Conservation (phyloP, 2,113 vertebrate genomes). For the Cacatua alba region DNA sequence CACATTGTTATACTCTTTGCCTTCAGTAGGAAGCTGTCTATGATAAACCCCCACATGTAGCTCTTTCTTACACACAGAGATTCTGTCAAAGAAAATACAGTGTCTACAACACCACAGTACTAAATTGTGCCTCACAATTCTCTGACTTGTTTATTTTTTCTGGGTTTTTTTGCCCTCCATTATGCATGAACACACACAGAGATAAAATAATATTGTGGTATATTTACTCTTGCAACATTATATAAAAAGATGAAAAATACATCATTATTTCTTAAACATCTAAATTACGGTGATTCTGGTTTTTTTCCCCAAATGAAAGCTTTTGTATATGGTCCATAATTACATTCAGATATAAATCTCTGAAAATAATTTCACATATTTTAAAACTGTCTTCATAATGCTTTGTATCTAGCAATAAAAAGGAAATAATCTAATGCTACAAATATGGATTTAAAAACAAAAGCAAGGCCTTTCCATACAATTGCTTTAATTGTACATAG, state of each 20-base stretch:
- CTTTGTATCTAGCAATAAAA: neutral
- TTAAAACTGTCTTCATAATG: neutral
- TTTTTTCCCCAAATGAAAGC: neutral
- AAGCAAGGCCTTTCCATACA: neutral
- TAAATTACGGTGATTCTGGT: neutral
- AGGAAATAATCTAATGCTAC: neutral
- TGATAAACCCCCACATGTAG: neutral
- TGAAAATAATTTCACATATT: neutral
- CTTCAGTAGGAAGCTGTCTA: neutral
- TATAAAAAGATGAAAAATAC: neutral
- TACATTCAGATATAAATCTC: neutral
- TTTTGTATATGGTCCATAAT: neutral
- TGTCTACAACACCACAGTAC: neutral
- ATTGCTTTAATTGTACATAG: neutral
- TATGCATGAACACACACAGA: neutral
- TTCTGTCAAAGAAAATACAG: neutral
- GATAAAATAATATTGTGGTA: neutral
- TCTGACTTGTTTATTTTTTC: neutral
- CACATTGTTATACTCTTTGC: neutral
- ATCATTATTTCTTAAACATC: neutral
- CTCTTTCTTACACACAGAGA: neutral
- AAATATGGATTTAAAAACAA: neutral
- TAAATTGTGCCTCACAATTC: neutral
- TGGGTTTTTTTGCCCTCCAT: neutral
- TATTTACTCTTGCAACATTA: neutral